These are phyloP conservation scores for Andrena marginata DNA, from an alignment of 2,888 invertebrate genomes.

Conservation along the genomic window DNA sequence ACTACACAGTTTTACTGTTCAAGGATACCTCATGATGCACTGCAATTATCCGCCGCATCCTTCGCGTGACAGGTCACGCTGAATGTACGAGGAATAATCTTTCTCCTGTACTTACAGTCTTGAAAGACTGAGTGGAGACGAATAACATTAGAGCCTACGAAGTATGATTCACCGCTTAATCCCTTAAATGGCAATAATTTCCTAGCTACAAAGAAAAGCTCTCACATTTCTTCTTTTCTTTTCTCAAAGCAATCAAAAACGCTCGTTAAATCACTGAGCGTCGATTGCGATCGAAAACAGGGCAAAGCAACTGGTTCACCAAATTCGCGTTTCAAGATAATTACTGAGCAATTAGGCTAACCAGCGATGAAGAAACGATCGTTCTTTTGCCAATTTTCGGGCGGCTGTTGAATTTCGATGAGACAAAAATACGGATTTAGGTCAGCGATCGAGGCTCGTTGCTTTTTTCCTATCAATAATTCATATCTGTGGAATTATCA, in stretches of 20 bases:
- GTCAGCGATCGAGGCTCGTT: background rate
- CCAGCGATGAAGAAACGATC: background rate
- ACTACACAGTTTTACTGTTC: constrained; percentile 30
- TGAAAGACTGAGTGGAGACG: background rate
- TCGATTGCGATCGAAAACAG: background rate
- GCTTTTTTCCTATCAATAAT: constrained; percentile 34
- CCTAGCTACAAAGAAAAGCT: too few relatives aligned
- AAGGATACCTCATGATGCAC: constrained; percentile 21
- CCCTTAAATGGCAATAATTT: too few relatives aligned
- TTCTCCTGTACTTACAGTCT: background rate
- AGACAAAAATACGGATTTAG: background rate
- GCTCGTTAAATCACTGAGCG: background rate
- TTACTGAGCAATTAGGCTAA: background rate
- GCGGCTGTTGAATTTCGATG: background rate
- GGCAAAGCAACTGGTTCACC: background rate
- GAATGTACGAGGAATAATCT: constrained; percentile 30
- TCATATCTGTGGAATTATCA: constrained; percentile 10
- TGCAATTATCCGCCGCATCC: constrained; percentile 51
- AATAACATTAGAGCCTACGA: too few relatives aligned
- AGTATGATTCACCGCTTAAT: too few relatives aligned
- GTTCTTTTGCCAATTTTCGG: background rate
- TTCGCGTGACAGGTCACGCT: constrained; percentile 24
- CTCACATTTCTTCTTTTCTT: too few relatives aligned
- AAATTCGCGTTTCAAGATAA: background rate
- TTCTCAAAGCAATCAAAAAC: background rate